Evolutionary conservation across 2,797 vertebrate genomes (phyloP), one percentile per base, ranked within the genome.

Genomic region (Phoebastria nigripes): DNA sequence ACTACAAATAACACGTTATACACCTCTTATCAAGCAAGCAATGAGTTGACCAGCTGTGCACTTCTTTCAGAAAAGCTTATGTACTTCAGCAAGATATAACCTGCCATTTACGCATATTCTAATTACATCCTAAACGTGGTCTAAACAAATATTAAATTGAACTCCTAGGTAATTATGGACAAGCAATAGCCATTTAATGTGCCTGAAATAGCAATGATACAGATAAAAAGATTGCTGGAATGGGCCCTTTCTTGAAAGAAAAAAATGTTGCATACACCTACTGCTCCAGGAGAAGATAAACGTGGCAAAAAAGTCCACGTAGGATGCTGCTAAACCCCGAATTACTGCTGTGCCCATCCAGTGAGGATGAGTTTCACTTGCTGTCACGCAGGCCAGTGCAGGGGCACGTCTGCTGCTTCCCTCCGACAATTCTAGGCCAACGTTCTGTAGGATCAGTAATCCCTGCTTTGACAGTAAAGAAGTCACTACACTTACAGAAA

Each of bases 71-170:
- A 94, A 90, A 90, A 39, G 39, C 51, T 33, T 21, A 59, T 3
- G 18, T 54, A 72, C 61, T 78, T 74, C 67, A 55, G 62, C 35
- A 84, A 90, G 80, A 82, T 37, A 65, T 4, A 93, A 59, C 71
- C 59, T 80, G 44, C 29, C 79, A 58, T 65, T 89, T 91, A 65
- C 11, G 17, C 25, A 67, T 33, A 74, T 42, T 74, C 63, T 76
- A 91, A 95, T 80, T 59, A 72, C 18, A 3, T 72, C 55, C 39
- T 70, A 84, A 84, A 74, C 29, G 18, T 54, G 8, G 8, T 58
- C 90, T 83, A 93, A 89, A 87, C 65, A 90, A 87, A 82, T 49
- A 87, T 70, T 91, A 82, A 73, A 59, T 46, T 49, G 7, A 92
- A 78, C 49, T 85, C 42, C 71, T 61, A 14, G 37, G 41, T 90